phyloP scores from a whole-genome alignment of 2,113 vertebrate species.

The Strigops habroptila region DNA sequence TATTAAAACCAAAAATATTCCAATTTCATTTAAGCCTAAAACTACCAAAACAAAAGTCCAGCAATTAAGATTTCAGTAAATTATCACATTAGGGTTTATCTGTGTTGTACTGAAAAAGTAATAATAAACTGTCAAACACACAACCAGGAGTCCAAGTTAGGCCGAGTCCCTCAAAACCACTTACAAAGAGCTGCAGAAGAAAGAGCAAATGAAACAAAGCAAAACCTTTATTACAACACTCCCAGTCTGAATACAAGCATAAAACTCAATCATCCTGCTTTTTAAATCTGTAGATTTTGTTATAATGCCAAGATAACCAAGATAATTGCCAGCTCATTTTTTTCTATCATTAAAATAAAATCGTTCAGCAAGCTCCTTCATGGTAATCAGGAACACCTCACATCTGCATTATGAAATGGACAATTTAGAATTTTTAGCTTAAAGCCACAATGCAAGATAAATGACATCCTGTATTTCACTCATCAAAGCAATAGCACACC shows the following conservation, averaged over 20 bases:
- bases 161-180: neutral
- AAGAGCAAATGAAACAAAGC: neutral
- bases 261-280: constrained; percentile 21
- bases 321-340: constrained; percentile 17
- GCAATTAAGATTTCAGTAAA: neutral
- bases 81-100: neutral
- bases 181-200: neutral
- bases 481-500: neutral
- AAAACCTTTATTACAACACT: neutral
- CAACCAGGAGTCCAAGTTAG: neutral
- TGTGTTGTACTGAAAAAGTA: neutral
- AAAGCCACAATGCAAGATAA: neutral
- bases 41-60: neutral
- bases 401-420: neutral
- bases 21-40: neutral
- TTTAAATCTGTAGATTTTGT: constrained; percentile 22
- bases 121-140: neutral
- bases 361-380: neutral
- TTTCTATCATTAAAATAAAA: constrained; percentile 4
- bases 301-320: constrained; percentile 17
- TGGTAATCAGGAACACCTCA: neutral
- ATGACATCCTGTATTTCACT: neutral
- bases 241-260: neutral
- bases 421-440: neutral
- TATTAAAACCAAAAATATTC: neutral